Conservation (phyloP, 1,140 invertebrate genomes). For the Limonius californicus region DNA sequence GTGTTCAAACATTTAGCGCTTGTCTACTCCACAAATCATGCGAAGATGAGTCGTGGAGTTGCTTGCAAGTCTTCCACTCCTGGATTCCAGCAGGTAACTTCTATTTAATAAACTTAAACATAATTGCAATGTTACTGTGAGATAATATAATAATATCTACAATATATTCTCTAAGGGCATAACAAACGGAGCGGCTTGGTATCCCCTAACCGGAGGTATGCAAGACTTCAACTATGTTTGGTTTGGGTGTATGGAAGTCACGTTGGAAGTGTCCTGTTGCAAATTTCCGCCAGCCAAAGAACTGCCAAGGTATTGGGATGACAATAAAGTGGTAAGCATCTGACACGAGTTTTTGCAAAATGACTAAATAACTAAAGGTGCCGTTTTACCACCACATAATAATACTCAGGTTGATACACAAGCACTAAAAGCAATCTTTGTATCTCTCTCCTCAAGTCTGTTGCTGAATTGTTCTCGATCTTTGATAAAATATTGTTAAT, state of each 20-base stretch:
- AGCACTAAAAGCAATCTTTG: too few relatives aligned
- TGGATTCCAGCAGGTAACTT: conserved; percentile 62
- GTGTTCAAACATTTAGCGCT: conserved; percentile 87
- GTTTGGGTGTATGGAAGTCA: conserved; percentile 98
- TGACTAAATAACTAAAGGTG: too few relatives aligned
- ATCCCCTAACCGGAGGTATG: conserved; percentile 84
- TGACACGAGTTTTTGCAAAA: not conserved
- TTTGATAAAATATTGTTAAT: too few relatives aligned
- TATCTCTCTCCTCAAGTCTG: conserved; percentile 12
- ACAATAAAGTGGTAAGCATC: conserved; percentile 79
- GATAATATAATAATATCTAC: too few relatives aligned
- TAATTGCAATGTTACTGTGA: too few relatives aligned
- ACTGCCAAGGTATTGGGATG: conserved; percentile 89
- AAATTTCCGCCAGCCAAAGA: conserved; percentile 87
- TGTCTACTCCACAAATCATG: conserved; percentile 86
- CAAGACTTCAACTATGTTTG: conserved; percentile 98
- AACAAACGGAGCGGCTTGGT: conserved; percentile 91
- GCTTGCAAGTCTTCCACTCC: conserved; percentile 73
- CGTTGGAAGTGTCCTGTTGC: conserved; percentile 94
- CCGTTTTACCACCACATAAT: too few relatives aligned
- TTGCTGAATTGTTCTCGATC: conserved; percentile 14
- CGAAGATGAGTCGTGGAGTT: conserved; percentile 77
- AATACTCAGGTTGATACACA: too few relatives aligned
- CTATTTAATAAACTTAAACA: too few relatives aligned
- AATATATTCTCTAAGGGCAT: conserved; percentile 82